Base-by-base conservation (phyloP, 2,888 invertebrate species). In the Torymus tubicola region DNA sequence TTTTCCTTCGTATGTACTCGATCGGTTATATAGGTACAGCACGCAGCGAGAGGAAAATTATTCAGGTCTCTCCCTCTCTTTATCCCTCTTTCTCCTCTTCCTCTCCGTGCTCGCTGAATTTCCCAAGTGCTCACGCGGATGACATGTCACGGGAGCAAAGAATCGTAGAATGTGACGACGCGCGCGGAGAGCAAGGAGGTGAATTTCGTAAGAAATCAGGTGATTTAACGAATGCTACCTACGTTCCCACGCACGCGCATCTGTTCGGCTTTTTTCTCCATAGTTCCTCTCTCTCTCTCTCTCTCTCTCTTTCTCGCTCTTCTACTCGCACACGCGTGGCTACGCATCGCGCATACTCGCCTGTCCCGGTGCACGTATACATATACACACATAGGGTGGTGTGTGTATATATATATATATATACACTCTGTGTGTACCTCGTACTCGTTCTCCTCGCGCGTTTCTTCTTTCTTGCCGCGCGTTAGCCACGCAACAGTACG, bases 211-310 rank as follows among this genome's bases (percentile, higher is more conserved):
- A 89, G 86, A 89, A 89, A 85, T 85, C 85, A 84, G 85, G 85
- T 87, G 89, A 88, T 87, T 89, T 88, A 89, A 88, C 88, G 87
- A 88, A 88, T 87, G 87, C 85, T 71, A 57, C 55, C 55, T 71
- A 84, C 88, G 87, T 89, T 89, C 89, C 89, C 89, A 89, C 89
- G 89, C 88, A 87, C 85, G 83, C 82, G 84, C 84, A 82, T 85
- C 85, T 83, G 83, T 84, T 77, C 82, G 78, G 75, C 72, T 81
- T 82, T 82, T 84, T 81, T 80, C 76, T 58, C 69, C 71, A 68
- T 65, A 79, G 71, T 80, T 81, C 63, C 79, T 78, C 74, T 79
- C 42, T 61, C 61, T 42, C 79, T 78, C 74, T 79, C 42, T 61
- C 61, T 42, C 71, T 68, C 57, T 74, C 77, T 77, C 78, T 64